phyloP scores from a whole-genome alignment of 64 coral and sea anemone species.

The Platygyra sinensis region DNA sequence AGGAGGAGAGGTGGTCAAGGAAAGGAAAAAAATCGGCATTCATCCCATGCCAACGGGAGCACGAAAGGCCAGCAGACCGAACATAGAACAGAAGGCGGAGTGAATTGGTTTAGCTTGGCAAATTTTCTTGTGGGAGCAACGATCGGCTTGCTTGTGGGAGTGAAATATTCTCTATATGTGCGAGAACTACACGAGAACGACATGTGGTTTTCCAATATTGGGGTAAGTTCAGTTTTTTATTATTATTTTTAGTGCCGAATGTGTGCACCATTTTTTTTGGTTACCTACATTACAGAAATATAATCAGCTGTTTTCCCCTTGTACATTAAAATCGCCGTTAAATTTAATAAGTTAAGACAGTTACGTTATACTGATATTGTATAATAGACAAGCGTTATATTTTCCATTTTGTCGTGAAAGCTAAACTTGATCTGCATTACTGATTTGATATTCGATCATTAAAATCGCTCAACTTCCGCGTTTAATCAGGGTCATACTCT shows the following conservation, averaged over 20 bases:
- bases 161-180: slow-evolving; percentile 81
- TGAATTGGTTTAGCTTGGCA: not conserved
- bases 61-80: not conserved
- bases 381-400: too few relatives aligned
- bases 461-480: too few relatives aligned
- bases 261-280: not conserved
- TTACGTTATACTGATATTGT: too few relatives aligned
- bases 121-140: slow-evolving; percentile 47
- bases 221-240: slow-evolving; percentile 59
- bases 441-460: too few relatives aligned
- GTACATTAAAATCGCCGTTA: not conserved
- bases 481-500: too few relatives aligned
- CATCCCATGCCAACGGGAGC: not conserved
- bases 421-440: too few relatives aligned
- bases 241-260: not conserved
- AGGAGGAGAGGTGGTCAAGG: not conserved
- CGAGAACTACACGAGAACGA: slow-evolving; percentile 96
- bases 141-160: slow-evolving; percentile 65
- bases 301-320: not conserved
- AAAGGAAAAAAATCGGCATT: not conserved
- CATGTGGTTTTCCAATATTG: slow-evolving; percentile 99
- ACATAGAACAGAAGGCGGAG: not conserved
- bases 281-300: not conserved
- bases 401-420: too few relatives aligned
- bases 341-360: not conserved